Conservation (phyloP, 2,113 vertebrate genomes). For the Psophia crepitans region DNA sequence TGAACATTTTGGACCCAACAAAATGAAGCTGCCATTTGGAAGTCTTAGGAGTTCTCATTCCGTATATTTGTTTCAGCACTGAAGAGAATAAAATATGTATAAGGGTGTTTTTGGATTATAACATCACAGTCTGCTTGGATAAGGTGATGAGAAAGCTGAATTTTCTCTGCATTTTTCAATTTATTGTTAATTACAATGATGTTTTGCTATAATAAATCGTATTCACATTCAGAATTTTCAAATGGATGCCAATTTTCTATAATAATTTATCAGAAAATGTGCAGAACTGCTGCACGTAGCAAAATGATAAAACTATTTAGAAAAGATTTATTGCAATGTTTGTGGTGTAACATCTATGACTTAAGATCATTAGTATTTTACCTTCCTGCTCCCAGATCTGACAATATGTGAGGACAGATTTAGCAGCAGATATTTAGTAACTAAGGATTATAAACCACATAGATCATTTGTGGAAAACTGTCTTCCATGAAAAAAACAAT, state of each 20-base stretch:
- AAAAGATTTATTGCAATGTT: conserved; percentile 55
- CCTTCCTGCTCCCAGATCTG: not conserved
- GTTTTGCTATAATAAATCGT: conserved; percentile 52
- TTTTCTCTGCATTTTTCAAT: conserved; percentile 34
- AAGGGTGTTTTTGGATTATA: not conserved
- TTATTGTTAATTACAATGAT: conserved; percentile 54
- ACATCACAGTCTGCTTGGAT: not conserved
- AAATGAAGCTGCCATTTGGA: conserved; percentile 5
- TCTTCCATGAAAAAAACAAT: not conserved
- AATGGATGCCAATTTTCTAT: conserved; percentile 29
- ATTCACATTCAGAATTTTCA: conserved; percentile 31
- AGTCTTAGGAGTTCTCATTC: not conserved
- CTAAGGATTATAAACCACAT: not conserved
- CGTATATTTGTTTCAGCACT: not conserved
- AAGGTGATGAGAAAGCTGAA: conserved; percentile 15
- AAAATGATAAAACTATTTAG: conserved; percentile 51
- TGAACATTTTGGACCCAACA: not conserved
- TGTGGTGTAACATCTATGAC: not conserved
- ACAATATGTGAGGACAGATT: not conserved
- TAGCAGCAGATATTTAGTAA: conserved; percentile 36
- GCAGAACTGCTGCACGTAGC: not conserved
- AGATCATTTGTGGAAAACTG: conserved; percentile 1
- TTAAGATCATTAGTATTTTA: not conserved
- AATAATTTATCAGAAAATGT: conserved; percentile 52
- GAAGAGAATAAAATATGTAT: not conserved